These are phyloP conservation scores for Sciaenops ocellatus DNA, from an alignment of 2,797 vertebrate genomes.

Conservation along the genomic window DNA sequence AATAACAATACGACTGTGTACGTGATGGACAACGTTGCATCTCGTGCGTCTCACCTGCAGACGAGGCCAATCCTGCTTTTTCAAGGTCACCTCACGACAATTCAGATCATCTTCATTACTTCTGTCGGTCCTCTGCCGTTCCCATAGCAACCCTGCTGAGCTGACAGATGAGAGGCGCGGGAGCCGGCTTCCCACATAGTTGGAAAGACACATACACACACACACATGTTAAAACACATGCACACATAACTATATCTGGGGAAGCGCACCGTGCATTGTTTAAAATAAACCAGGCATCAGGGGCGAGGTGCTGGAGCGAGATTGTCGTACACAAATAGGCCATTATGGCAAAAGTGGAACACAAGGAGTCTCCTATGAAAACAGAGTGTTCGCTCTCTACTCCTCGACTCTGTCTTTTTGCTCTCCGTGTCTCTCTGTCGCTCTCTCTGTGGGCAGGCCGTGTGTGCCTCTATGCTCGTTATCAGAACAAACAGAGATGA, in stretches of 20 bases:
- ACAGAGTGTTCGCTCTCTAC: slow-evolving; percentile 43
- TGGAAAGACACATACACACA: slow-evolving; percentile 43
- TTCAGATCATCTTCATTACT: slow-evolving; percentile 81
- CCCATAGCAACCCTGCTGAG: slow-evolving; percentile 84
- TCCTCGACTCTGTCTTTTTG: slow-evolving; percentile 28
- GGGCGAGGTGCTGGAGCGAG: slow-evolving; percentile 73
- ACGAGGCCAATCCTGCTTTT: slow-evolving; percentile 59
- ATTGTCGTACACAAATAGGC: slow-evolving; percentile 81
- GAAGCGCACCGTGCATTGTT: slow-evolving; percentile 75
- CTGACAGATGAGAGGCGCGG: slow-evolving; percentile 81
- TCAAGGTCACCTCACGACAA: slow-evolving; percentile 81
- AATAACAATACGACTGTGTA: neutral
- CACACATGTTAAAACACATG: slow-evolving; percentile 32
- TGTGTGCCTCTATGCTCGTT: slow-evolving; percentile 64
- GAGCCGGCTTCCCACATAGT: slow-evolving; percentile 77
- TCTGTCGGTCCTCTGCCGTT: slow-evolving; percentile 76
- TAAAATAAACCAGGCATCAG: slow-evolving; percentile 82
- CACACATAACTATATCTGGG: slow-evolving; percentile 66
- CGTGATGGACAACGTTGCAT: neutral
- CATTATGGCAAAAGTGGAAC: slow-evolving; percentile 81
- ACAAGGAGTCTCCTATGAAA: slow-evolving; percentile 72
- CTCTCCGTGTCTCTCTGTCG: slow-evolving; percentile 31
- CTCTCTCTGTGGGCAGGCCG: slow-evolving; percentile 62
- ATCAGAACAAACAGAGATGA: slow-evolving; percentile 80
- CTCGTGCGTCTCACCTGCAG: slow-evolving; percentile 39